phyloP scores from a whole-genome alignment of 53 echinoderm and acorn worm species.

The Echinarachnius parma region DNA sequence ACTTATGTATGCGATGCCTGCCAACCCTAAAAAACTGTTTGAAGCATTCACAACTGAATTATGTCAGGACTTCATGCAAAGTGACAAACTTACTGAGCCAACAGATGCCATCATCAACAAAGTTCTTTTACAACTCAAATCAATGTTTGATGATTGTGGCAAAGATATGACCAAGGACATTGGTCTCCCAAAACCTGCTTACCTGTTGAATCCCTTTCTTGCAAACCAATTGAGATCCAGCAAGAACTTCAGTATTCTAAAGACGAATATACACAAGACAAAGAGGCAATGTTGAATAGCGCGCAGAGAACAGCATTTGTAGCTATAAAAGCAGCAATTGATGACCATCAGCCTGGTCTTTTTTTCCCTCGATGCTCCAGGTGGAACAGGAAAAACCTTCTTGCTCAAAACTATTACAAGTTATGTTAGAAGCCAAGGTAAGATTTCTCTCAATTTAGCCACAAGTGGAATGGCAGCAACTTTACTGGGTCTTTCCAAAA shows the following conservation, averaged over 20 bases:
- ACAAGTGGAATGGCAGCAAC: constrained; percentile 58
- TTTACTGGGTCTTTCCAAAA: constrained; percentile 42
- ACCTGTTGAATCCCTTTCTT: too few relatives aligned
- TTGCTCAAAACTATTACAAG: constrained; percentile 31
- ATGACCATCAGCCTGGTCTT: too few relatives aligned
- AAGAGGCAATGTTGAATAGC: too few relatives aligned
- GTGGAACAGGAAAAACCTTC: constrained; percentile 48
- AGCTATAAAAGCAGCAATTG: too few relatives aligned
- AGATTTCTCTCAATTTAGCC: constrained; percentile 43
- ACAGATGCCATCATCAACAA: not conserved
- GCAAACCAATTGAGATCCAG: too few relatives aligned
- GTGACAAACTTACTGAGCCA: not conserved
- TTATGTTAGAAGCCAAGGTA: constrained; percentile 10
- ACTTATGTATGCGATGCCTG: not conserved
- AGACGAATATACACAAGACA: too few relatives aligned
- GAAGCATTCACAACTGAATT: not conserved
- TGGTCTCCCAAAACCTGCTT: too few relatives aligned
- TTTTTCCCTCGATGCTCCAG: constrained; percentile 34
- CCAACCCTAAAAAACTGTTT: not conserved
- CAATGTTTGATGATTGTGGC: constrained; percentile 6
- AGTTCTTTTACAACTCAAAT: not conserved
- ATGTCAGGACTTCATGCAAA: constrained; percentile 6
- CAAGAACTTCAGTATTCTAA: too few relatives aligned
- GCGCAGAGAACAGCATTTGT: too few relatives aligned
- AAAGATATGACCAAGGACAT: not conserved